Evolutionary conservation across 2,888 invertebrate genomes (phyloP).

Genomic region (Protophormia terraenovae): DNA sequence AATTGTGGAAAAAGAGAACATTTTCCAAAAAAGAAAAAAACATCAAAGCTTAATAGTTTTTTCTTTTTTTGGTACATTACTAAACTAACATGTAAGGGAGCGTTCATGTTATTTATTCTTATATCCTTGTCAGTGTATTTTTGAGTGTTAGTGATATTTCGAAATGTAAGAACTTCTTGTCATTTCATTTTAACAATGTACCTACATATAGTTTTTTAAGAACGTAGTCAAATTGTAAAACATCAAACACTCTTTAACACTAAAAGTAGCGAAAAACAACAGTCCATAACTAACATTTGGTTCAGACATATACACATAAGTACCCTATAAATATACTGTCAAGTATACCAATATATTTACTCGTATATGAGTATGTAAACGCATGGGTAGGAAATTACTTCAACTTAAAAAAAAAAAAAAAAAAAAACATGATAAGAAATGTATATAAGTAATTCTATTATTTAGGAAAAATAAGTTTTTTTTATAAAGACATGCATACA

Average conservation of each 20-base stretch:
- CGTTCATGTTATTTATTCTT: neutral
- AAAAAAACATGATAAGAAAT: neutral
- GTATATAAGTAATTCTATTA: neutral
- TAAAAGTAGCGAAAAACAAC: neutral
- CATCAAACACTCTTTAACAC: neutral
- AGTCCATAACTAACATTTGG: neutral
- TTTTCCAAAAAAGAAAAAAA: neutral
- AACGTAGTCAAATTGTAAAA: neutral
- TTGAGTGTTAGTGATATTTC: neutral
- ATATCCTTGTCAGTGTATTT: neutral
- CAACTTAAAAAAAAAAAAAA: too few relatives aligned
- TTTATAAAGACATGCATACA: too few relatives aligned
- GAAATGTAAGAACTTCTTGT: neutral
- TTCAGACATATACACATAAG: neutral
- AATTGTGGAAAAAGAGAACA: slow-evolving; percentile 17
- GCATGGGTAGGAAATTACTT: neutral
- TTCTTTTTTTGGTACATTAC: neutral
- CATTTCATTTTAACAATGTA: neutral
- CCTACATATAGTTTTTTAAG: neutral
- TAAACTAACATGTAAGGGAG: neutral
- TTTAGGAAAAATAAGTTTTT: neutral
- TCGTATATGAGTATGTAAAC: neutral
- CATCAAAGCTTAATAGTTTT: slow-evolving; percentile 25
- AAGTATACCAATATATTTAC: neutral
- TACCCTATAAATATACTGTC: neutral